phyloP scores from a whole-genome alignment of 2,113 vertebrate genomes.

The Pleuronectes platessa region DNA sequence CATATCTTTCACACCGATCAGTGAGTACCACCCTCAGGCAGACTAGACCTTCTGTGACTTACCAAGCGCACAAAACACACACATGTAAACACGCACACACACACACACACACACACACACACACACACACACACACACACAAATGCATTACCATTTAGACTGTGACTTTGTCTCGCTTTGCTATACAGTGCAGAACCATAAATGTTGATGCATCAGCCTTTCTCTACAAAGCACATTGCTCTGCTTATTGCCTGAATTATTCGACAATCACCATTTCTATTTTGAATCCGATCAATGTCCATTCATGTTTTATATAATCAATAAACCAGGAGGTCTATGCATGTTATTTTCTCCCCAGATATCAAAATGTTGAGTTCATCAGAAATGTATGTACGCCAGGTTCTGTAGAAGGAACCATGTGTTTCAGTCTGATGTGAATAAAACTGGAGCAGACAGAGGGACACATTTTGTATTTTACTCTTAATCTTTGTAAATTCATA shows the following conservation, averaged over 20 bases:
- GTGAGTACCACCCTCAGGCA: slow-evolving; percentile 57
- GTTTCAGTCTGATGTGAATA: not conserved
- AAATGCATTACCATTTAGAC: slow-evolving; percentile 48
- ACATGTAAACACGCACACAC: not conserved
- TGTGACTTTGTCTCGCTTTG: slow-evolving; percentile 42
- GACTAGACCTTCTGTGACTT: slow-evolving; percentile 62
- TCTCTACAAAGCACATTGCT: not conserved
- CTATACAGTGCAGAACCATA: slow-evolving; percentile 43
- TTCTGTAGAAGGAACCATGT: not conserved
- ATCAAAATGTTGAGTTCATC: not conserved
- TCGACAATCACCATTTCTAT: slow-evolving; percentile 21
- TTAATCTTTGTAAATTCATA: not conserved
- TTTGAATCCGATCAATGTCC: slow-evolving; percentile 40
- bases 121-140: slow-evolving; percentile 12
- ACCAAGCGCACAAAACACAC: slow-evolving; percentile 34
- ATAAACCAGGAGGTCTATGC: not conserved
- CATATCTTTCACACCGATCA: slow-evolving; percentile 64
- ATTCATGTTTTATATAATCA: slow-evolving; percentile 28
- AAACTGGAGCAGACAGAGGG: not conserved
- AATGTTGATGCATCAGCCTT: slow-evolving; percentile 26
- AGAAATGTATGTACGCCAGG: not conserved
- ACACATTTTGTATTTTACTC: not conserved
- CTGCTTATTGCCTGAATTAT: slow-evolving; percentile 53
- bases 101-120: slow-evolving; percentile 9
- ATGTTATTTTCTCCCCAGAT: not conserved